phyloP scores from a whole-genome alignment of 2,888 invertebrate genomes.

The Drosophila picticornis region DNA sequence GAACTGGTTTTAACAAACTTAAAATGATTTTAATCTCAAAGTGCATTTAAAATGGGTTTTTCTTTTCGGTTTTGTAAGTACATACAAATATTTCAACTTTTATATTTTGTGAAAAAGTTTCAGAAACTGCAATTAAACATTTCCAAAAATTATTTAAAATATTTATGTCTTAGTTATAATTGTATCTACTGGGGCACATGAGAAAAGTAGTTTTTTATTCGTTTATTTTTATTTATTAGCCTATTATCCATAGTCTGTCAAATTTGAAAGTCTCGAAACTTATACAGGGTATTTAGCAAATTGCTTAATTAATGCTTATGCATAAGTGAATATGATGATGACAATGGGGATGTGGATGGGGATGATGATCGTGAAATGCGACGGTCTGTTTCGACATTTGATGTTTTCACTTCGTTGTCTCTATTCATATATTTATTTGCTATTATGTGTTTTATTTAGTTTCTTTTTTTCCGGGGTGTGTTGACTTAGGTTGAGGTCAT shows the following conservation, averaged over 20 bases:
- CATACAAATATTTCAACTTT: too few species aligned
- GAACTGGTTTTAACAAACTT: background rate
- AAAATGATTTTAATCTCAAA: background rate
- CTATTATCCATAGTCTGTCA: background rate
- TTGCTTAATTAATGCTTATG: slow-evolving; percentile 42
- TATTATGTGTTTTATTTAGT: background rate
- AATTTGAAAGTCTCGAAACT: too few species aligned
- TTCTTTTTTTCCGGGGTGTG: slow-evolving; percentile 40
- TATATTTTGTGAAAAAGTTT: background rate
- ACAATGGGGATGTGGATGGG: slow-evolving; percentile 1
- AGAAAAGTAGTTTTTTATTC: too few species aligned
- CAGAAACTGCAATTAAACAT: too few species aligned
- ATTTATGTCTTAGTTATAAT: too few species aligned
- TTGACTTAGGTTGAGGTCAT: slow-evolving; percentile 59
- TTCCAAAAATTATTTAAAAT: too few species aligned
- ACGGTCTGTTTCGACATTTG: slow-evolving; percentile 29
- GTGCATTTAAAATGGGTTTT: too few species aligned
- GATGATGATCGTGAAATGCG: slow-evolving; percentile 51
- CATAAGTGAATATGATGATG: slow-evolving; percentile 25
- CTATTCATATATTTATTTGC: background rate
- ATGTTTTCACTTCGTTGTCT: slow-evolving; percentile 9
- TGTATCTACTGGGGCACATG: too few species aligned
- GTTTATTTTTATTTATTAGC: too few species aligned
- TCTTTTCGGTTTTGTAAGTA: too few species aligned
- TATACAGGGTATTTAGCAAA: slow-evolving; percentile 14